phyloP scores from a whole-genome alignment of 2,113 vertebrate genomes.

The Gymnobelideus leadbeateri region DNA sequence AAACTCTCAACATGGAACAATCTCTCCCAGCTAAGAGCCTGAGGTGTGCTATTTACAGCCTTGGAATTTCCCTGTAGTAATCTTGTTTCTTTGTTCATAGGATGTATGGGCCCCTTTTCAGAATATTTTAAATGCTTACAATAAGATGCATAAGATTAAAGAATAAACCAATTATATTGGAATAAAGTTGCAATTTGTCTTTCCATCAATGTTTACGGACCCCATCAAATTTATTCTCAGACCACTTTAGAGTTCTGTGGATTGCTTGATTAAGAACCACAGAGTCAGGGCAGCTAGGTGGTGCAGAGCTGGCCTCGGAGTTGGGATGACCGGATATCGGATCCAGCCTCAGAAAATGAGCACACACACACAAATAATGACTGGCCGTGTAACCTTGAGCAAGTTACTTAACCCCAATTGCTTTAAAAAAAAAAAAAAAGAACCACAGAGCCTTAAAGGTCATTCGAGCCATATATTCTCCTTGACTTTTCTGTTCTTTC shows the following conservation, averaged over 20 bases:
- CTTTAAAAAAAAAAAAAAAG: no score
- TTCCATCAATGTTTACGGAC: not conserved
- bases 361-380: no score
- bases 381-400: no score
- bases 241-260: not conserved
- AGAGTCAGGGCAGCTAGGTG: no score
- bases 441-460: not conserved
- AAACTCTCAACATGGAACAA: not conserved
- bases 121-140: not conserved
- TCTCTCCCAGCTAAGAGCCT: not conserved
- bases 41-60: not conserved
- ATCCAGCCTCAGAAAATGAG: no score
- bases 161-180: not conserved
- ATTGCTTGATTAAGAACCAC: not conserved
- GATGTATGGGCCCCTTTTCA: not conserved
- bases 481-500: no score
- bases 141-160: not conserved
- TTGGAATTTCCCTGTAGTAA: not conserved
- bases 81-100: not conserved
- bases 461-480: not conserved
- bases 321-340: no score
- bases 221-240: not conserved
- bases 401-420: no score
- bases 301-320: no score
- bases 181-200: not conserved